Evolutionary conservation across 37 sponge, comb jelly and placozoan genomes (phyloP).

Genomic region (Hexactinellida sp.): DNA sequence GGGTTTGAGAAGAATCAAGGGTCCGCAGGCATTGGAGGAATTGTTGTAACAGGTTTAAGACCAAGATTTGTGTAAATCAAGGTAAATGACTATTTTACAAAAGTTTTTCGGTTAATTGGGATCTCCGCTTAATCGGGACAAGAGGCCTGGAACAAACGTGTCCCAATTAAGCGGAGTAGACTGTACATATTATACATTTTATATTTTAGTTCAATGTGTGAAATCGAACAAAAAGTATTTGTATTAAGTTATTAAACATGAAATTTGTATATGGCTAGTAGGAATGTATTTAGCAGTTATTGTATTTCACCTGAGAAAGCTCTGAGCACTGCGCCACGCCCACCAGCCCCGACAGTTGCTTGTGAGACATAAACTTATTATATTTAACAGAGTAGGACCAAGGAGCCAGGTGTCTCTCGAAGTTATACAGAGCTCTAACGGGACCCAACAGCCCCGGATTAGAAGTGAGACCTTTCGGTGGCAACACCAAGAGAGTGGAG

Average conservation of each 20-base stretch:
- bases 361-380: conserved; percentile 5
- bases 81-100: too few species aligned
- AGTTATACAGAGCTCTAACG: conserved; percentile 1
- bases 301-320: conserved; percentile 16
- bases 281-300: not conserved
- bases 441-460: not conserved
- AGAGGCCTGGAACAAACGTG: too few species aligned
- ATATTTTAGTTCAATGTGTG: too few species aligned
- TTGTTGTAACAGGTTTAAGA: too few species aligned
- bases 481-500: not conserved
- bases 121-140: too few species aligned
- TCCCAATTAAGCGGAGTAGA: too few species aligned
- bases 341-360: not conserved
- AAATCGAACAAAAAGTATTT: too few species aligned
- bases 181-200: too few species aligned
- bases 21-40: too few species aligned
- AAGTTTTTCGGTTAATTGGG: too few species aligned
- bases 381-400: conserved; percentile 11
- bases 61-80: too few species aligned
- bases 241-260: not conserved
- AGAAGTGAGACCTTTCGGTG: not conserved
- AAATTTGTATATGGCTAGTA: not conserved
- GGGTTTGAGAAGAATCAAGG: too few species aligned
- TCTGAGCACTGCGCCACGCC: not conserved
- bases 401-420: not conserved